These are phyloP conservation scores for Sphaerodactylus townsendi DNA, from an alignment of 2,113 vertebrate genomes.

Conservation along the genomic window DNA sequence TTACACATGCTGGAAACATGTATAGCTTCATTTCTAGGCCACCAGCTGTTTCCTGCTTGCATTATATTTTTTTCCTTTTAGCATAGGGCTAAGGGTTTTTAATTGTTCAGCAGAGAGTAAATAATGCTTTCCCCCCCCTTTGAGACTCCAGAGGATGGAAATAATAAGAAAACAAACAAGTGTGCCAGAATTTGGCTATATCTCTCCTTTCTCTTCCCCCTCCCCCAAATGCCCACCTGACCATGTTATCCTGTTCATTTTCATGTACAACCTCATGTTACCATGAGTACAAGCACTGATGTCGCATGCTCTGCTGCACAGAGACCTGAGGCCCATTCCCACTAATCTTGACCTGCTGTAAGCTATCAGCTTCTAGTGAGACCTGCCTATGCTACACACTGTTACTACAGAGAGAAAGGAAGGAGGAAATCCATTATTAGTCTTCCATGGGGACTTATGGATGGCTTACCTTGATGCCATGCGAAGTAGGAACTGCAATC, in stretches of 20 bases:
- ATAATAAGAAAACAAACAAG: background rate
- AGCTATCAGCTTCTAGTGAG: background rate
- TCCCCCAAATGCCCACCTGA: background rate
- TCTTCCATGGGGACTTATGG: conserved; percentile 7
- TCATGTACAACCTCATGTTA: fast-evolving
- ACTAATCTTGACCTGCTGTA: background rate
- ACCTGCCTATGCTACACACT: background rate
- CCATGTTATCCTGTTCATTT: background rate
- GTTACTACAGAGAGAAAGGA: background rate
- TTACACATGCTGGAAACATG: background rate
- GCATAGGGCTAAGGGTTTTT: no score
- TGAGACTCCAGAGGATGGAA: background rate
- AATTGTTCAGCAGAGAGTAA: background rate
- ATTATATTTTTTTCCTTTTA: background rate
- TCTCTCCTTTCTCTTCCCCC: background rate
- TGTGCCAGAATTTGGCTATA: background rate
- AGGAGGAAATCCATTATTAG: background rate
- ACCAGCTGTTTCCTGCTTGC: background rate
- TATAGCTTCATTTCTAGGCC: background rate
- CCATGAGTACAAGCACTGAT: background rate
- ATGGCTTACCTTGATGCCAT: background rate
- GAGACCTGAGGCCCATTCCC: background rate
- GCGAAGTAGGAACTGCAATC: background rate
- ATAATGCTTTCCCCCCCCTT: background rate
- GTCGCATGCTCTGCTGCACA: conserved; percentile 8